These are phyloP conservation scores for Piaya cayana DNA, from an alignment of 2,113 vertebrate species.

Conservation along the genomic window DNA sequence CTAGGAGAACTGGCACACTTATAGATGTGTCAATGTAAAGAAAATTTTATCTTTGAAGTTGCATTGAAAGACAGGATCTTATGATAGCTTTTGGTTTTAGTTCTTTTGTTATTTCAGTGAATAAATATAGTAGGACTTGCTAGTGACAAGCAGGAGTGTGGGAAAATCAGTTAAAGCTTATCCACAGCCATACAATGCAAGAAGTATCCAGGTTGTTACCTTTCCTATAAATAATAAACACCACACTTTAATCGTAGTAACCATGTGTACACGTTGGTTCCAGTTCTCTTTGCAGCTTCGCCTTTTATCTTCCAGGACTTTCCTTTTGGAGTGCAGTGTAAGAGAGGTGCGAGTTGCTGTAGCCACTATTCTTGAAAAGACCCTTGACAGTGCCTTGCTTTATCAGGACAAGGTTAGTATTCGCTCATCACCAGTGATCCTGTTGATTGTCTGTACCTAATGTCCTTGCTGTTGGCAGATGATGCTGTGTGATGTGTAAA, in stretches of 20 bases:
- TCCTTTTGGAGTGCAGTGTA: slow-evolving; percentile 93
- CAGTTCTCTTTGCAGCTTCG: slow-evolving; percentile 25
- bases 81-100: not conserved
- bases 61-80: not conserved
- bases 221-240: not conserved
- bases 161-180: not conserved
- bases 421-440: not conserved
- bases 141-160: not conserved
- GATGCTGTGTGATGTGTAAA: not conserved
- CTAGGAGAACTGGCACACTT: not conserved
- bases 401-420: slow-evolving; percentile 87
- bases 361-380: slow-evolving; percentile 95
- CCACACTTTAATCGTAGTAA: not conserved
- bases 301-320: slow-evolving; percentile 81
- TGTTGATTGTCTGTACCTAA: not conserved
- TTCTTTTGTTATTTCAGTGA: not conserved
- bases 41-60: not conserved
- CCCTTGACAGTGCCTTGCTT: slow-evolving; percentile 92
- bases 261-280: not conserved
- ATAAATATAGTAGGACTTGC: not conserved
- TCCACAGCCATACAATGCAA: not conserved
- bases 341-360: slow-evolving; percentile 93
- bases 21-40: not conserved
- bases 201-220: not conserved
- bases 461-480: not conserved